Evolutionary conservation across 2,888 invertebrate species (phyloP), one percentile per base, ranked within the genome.

Genomic region (Melanophora roralis): DNA sequence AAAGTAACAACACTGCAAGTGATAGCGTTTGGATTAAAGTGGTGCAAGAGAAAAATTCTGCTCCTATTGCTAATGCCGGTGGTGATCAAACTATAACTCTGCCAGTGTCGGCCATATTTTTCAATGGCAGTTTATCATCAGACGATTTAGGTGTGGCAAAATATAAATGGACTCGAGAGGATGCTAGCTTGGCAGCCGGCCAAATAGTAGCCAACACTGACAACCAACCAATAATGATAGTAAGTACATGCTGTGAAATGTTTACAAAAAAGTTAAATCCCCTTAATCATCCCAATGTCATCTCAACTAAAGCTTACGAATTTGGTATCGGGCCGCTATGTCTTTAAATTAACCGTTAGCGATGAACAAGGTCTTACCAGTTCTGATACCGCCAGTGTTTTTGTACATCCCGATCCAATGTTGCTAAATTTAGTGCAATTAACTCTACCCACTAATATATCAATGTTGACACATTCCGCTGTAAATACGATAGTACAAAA

Each of bases 61-160:
- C 95, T 5, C 98, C 98, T 0, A 94, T 94, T 85, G 97, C 98
- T 0, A 94, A 96, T 87, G 97, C 95, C 1, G 97, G 97, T 6
- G 96, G 95, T 0, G 96, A 97, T 89, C 93, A 94, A 86, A 93
- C 94, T 14, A 91, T 97, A 0, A 92, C 93, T 51, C 90, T 96
- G 60, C 97, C 98, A 0, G 90, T 94, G 3, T 93, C 93, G 43
- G 93, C 95, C 16, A 92, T 98, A 8, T 92, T 93, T 59, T 91
- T 98, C 68, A 97, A 98, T 90, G 98, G 98, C 0, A 94, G 95
- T 0, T 92, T 92, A 80, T 98, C 98, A 0, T 93, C 92, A 16
- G 98, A 98, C 88, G 98, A 98, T 91, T 93, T 97, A 87, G 94
- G 94, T 11, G 95, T 98, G 72, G 94, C 94, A 0, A 92, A 94